These are phyloP conservation scores for Synergus umbraculus DNA, from an alignment of 2,888 invertebrate genomes.

Conservation along the genomic window DNA sequence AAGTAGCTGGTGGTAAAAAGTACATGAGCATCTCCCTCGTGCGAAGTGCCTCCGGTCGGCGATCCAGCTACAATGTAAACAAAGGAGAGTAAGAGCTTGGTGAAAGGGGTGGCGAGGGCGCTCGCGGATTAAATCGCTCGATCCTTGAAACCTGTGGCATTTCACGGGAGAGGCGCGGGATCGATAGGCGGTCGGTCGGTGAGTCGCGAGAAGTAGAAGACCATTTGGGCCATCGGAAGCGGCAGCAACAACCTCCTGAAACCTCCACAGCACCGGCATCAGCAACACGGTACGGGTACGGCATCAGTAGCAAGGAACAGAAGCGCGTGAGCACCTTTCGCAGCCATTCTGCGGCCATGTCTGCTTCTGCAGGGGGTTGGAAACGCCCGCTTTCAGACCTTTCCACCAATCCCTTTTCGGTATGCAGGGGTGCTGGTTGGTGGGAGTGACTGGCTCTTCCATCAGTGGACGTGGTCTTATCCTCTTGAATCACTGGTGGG, in stretches of 20 bases:
- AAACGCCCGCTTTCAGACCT: slow-evolving; percentile 59
- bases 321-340: slow-evolving; percentile 53
- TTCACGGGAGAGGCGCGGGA: slow-evolving; percentile 53
- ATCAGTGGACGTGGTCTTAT: slow-evolving; percentile 46
- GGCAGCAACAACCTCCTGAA: slow-evolving; percentile 41
- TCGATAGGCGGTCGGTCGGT: slow-evolving; percentile 62
- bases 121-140: slow-evolving; percentile 29
- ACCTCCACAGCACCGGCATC: slow-evolving; percentile 37
- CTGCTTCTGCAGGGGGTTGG: slow-evolving; percentile 59
- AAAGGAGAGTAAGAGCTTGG: slow-evolving; percentile 39
- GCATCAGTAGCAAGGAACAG: slow-evolving; percentile 35
- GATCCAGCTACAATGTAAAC: slow-evolving; percentile 33
- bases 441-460: slow-evolving; percentile 43
- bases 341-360: slow-evolving; percentile 74
- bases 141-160: slow-evolving; percentile 67
- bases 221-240: slow-evolving; percentile 43
- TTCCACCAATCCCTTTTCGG: slow-evolving; percentile 59
- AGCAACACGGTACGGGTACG: slow-evolving; percentile 14
- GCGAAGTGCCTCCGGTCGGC: slow-evolving; percentile 21
- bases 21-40: slow-evolving; percentile 4
- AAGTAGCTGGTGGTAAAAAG: slow-evolving; percentile 24
- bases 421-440: slow-evolving; percentile 51
- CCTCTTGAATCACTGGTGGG: slow-evolving; percentile 58
- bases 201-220: slow-evolving; percentile 58
- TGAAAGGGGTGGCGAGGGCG: slow-evolving; percentile 10